phyloP scores from a whole-genome alignment of 2,113 vertebrate species.

The Atherinomorus stipes region DNA sequence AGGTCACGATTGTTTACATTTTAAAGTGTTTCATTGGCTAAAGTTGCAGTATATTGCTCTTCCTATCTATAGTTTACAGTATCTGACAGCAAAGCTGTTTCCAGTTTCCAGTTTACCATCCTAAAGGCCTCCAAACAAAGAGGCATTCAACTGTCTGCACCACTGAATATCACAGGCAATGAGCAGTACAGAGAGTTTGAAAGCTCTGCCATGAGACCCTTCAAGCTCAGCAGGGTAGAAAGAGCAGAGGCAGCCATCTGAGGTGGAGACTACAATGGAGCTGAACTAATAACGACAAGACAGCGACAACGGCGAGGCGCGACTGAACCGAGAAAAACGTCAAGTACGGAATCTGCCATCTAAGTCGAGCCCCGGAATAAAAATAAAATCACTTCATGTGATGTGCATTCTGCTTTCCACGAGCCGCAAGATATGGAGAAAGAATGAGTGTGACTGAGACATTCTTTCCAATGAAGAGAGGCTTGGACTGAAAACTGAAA shows the following conservation, averaged over 20 bases:
- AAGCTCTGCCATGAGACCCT: slow-evolving; percentile 38
- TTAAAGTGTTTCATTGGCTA: background rate
- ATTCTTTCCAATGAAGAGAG: slow-evolving; percentile 59
- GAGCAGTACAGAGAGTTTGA: slow-evolving; percentile 9
- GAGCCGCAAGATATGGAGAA: slow-evolving; percentile 44
- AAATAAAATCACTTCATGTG: slow-evolving; percentile 59
- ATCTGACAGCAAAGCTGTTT: background rate
- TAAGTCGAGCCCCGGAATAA: slow-evolving; percentile 27
- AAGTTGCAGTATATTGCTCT: background rate
- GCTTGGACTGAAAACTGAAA: slow-evolving; percentile 46
- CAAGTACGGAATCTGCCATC: slow-evolving; percentile 30
- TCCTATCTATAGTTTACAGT: background rate
- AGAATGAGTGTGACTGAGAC: slow-evolving; percentile 40
- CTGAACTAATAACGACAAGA: slow-evolving; percentile 47
- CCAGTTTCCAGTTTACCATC: slow-evolving; percentile 4
- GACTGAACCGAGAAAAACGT: slow-evolving; percentile 46
- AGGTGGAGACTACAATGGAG: slow-evolving; percentile 34
- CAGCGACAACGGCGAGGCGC: slow-evolving; percentile 9
- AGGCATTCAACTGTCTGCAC: slow-evolving; percentile 35
- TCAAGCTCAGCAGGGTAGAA: slow-evolving; percentile 12
- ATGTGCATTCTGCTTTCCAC: slow-evolving; percentile 52
- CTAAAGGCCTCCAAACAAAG: slow-evolving; percentile 33
- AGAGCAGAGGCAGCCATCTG: slow-evolving; percentile 18
- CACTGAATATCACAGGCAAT: slow-evolving; percentile 32
- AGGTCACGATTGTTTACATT: background rate